Evolutionary conservation across 2,888 invertebrate genomes (phyloP).

Genomic region (Octonoba sinensis): DNA sequence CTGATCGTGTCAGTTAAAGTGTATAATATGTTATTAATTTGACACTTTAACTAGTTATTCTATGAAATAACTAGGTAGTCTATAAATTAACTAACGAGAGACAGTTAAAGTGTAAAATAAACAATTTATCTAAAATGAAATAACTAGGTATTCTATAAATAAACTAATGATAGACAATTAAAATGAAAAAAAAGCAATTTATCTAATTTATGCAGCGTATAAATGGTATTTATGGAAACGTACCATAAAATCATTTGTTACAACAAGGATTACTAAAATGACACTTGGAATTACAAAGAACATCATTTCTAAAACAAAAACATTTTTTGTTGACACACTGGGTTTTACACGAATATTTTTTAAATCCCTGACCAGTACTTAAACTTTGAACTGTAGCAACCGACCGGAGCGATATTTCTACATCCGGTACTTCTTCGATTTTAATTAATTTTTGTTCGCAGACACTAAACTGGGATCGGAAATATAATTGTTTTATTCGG

Average conservation of each 20-base stretch:
- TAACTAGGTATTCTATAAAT: too few species aligned
- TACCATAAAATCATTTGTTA: conserved; percentile 41
- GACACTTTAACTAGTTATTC: conserved; percentile 27
- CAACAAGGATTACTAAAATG: too few species aligned
- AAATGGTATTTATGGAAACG: conserved; percentile 47
- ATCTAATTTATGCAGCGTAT: conserved; percentile 50
- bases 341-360: conserved; percentile 49
- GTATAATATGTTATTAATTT: background rate
- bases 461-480: conserved; percentile 32
- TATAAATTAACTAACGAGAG: conserved; percentile 48
- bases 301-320: conserved; percentile 36
- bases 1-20: conserved; percentile 52
- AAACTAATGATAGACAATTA: too few species aligned
- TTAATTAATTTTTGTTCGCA: conserved; percentile 54
- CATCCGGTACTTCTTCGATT: conserved; percentile 50
- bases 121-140: too few species aligned
- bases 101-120: too few species aligned
- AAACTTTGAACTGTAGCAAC: conserved; percentile 51
- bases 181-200: conserved; percentile 30
- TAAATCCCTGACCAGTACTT: conserved; percentile 46
- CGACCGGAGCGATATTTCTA: conserved; percentile 50
- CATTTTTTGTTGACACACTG: conserved; percentile 44
- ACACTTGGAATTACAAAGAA: too few species aligned
- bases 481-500: too few species aligned
- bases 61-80: conserved; percentile 53